These are phyloP conservation scores for Apis florea DNA, from an alignment of 1,140 invertebrate genomes.

Conservation along the genomic window DNA sequence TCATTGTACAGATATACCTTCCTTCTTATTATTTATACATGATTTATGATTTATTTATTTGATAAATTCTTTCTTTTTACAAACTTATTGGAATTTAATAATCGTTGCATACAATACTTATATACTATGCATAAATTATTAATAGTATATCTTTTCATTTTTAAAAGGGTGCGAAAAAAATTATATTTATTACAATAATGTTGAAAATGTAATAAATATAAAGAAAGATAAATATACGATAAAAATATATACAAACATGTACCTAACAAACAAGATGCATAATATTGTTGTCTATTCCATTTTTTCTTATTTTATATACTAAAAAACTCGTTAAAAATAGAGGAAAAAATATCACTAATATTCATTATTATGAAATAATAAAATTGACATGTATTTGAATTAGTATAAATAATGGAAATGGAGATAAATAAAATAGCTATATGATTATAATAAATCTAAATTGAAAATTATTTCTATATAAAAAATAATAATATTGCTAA, in stretches of 20 bases:
- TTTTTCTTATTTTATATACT: no score
- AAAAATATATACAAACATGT: not conserved
- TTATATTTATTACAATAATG: no score
- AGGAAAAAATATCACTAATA: no score
- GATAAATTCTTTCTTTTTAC: not conserved
- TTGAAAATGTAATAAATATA: not conserved
- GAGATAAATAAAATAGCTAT: no score
- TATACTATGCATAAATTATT: not conserved
- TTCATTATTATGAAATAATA: no score
- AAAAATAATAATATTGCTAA: no score
- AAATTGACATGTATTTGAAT: no score
- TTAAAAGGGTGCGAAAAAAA: not conserved
- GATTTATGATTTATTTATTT: not conserved
- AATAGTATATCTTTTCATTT: not conserved
- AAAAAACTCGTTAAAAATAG: no score
- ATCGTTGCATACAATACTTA: not conserved
- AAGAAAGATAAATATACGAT: not conserved
- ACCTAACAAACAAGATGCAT: not conserved
- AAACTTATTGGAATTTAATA: not conserved
- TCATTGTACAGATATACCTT: slow-evolving; percentile 49
- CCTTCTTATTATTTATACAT: not conserved
- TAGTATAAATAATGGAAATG: not conserved
- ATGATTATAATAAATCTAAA: no score
- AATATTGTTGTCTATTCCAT: not conserved
- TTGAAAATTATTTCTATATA: no score